Evolutionary conservation across 2,888 invertebrate genomes (phyloP).

Genomic region (Tortricodes alternella): DNA sequence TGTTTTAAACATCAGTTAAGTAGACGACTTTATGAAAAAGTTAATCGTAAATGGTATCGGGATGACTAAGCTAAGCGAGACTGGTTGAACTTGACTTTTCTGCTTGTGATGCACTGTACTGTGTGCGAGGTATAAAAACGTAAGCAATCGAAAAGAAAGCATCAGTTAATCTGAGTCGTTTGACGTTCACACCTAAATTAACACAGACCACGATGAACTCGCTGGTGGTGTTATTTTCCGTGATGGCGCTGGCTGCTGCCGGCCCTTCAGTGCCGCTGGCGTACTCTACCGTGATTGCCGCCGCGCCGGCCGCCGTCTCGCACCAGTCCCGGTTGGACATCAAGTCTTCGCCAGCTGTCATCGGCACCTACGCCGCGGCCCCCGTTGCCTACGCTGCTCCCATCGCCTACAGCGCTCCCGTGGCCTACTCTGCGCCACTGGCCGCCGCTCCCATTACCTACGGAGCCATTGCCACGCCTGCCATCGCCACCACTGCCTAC

Average conservation of each 20-base stretch:
- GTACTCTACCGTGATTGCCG: constrained; percentile 48
- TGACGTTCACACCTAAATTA: constrained; percentile 68
- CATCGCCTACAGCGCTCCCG: constrained; percentile 52
- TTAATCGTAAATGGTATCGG: constrained; percentile 32
- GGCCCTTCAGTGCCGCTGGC: constrained; percentile 41
- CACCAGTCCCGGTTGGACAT: constrained; percentile 66
- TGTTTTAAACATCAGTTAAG: not conserved
- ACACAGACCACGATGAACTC: constrained; percentile 84
- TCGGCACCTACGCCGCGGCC: constrained; percentile 53
- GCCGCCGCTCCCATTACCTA: constrained; percentile 44
- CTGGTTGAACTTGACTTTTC: constrained; percentile 77
- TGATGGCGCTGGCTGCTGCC: constrained; percentile 73
- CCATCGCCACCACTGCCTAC: too few species aligned
- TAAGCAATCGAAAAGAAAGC: constrained; percentile 59
- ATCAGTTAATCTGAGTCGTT: constrained; percentile 67
- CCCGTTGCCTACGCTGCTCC: constrained; percentile 42
- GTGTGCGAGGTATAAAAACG: constrained; percentile 65
- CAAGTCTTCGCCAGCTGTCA: constrained; percentile 63
- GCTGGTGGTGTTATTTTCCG: constrained; percentile 85
- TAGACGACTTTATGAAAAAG: not conserved
- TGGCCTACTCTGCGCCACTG: constrained; percentile 44
- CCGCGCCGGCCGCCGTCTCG: constrained; percentile 57
- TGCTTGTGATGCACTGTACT: constrained; percentile 44
- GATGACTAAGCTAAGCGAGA: constrained; percentile 47
- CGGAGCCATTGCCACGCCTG: too few species aligned